Evolutionary conservation across 2,113 vertebrate genomes (phyloP).

Genomic region (Pachycephala philippinensis): DNA sequence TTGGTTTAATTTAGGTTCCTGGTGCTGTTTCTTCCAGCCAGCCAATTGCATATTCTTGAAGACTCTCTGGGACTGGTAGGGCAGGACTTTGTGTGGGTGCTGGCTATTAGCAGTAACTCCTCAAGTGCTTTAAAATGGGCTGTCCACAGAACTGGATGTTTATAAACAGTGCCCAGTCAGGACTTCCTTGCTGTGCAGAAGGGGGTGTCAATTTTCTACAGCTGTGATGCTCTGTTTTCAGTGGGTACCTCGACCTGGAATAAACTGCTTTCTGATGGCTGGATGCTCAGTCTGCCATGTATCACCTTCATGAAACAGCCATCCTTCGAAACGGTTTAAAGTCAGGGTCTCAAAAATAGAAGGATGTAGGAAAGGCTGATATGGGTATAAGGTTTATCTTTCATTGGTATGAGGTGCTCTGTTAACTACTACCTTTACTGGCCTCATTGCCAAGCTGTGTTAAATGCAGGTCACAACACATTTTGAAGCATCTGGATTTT

Average conservation of each 20-base stretch:
- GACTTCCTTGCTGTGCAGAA: background rate
- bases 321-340: background rate
- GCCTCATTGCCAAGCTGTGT: background rate
- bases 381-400: background rate
- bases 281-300: accelerated
- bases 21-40: background rate
- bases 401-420: background rate
- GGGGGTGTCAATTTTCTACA: background rate
- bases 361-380: background rate
- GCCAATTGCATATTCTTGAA: background rate
- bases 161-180: background rate
- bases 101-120: background rate
- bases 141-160: background rate
- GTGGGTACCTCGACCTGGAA: accelerated
- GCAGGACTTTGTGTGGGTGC: background rate
- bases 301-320: background rate
- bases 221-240: background rate
- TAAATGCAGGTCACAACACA: background rate
- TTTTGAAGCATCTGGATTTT: background rate
- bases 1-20: background rate
- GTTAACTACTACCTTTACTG: background rate
- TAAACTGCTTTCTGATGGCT: background rate
- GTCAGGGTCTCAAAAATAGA: background rate
- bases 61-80: background rate
- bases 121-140: background rate